These are phyloP conservation scores for Odocoileus hemionus DNA, from an alignment of 2,113 vertebrate genomes.

Conservation along the genomic window DNA sequence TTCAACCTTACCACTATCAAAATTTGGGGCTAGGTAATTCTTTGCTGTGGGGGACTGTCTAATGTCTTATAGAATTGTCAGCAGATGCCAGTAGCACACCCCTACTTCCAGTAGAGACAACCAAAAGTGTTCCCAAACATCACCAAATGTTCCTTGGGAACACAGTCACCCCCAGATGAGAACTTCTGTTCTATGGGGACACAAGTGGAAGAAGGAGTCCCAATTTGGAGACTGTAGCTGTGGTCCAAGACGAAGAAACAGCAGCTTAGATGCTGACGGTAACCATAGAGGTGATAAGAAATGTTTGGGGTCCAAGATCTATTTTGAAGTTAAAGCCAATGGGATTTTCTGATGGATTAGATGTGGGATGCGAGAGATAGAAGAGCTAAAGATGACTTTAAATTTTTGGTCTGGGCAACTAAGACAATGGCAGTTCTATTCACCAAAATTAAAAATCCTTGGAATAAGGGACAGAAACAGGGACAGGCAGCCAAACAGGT, in stretches of 20 bases:
- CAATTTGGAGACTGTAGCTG: background rate
- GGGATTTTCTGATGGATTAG: background rate
- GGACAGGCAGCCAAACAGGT: background rate
- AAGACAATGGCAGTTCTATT: background rate
- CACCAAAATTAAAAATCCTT: background rate
- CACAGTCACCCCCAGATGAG: background rate
- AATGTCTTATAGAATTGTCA: background rate
- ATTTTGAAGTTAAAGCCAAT: background rate
- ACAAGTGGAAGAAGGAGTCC: background rate
- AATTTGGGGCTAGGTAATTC: background rate
- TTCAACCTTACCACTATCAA: background rate
- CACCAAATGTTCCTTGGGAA: background rate
- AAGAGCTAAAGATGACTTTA: background rate
- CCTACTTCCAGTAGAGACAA: background rate
- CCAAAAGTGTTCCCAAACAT: background rate
- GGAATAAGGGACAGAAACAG: background rate
- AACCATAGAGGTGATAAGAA: background rate
- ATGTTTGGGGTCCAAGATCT: background rate
- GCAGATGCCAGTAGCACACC: background rate
- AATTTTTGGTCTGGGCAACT: background rate
- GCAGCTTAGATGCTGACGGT: background rate
- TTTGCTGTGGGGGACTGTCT: background rate
- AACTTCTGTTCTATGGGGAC: background rate
- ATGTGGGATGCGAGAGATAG: background rate
- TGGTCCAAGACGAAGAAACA: background rate